phyloP scores from a whole-genome alignment of 2,888 invertebrate species.

The Pterostichus madidus region DNA sequence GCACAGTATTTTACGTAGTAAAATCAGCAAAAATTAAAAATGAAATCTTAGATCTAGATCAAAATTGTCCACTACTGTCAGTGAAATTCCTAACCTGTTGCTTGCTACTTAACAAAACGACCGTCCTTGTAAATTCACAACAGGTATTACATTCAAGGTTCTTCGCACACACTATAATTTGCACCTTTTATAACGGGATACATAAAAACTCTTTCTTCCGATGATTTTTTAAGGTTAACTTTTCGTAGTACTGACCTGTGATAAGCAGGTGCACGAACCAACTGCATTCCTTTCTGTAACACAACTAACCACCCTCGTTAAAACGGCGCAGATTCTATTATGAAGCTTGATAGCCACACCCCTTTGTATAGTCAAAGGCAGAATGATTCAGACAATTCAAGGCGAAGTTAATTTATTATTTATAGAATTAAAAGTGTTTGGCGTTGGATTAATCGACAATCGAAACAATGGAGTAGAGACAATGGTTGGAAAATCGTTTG shows the following conservation, averaged over 20 bases:
- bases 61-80: background rate
- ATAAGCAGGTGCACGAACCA: background rate
- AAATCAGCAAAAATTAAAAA: constrained; percentile 1
- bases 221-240: background rate
- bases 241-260: background rate
- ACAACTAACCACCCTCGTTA: background rate
- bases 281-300: background rate
- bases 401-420: constrained; percentile 40
- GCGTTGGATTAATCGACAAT: constrained; percentile 4
- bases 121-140: constrained; percentile 1
- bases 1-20: background rate
- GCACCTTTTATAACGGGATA: background rate
- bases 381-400: constrained; percentile 24
- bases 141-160: constrained; percentile 30
- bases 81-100: constrained; percentile 38
- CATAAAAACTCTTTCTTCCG: background rate
- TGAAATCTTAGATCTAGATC: constrained; percentile 12
- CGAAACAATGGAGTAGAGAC: constrained; percentile 23
- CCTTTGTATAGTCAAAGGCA: constrained; percentile 5
- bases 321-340: constrained; percentile 5
- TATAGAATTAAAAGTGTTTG: constrained; percentile 20
- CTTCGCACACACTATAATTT: background rate
- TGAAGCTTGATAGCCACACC: background rate
- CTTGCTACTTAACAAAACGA: background rate
- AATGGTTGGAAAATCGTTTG: background rate